Conservation (phyloP, 1,140 invertebrate genomes). For the Saccostrea echinata region DNA sequence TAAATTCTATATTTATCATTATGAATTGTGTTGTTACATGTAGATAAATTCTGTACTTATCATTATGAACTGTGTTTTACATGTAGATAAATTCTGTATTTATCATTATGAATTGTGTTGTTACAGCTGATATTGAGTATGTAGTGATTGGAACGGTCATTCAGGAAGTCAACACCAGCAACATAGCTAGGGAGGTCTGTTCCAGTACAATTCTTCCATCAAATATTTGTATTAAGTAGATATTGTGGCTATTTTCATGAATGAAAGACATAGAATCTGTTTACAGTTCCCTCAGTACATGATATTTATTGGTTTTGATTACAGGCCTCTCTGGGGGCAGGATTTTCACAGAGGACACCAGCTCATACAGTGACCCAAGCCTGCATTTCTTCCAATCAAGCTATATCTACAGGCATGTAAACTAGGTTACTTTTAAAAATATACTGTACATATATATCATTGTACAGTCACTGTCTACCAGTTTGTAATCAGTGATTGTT, state of each 20-base stretch:
- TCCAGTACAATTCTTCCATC: too few relatives aligned
- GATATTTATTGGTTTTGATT: slow-evolving; percentile 24
- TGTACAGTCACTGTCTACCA: too few relatives aligned
- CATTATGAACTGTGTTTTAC: too few relatives aligned
- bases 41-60: too few relatives aligned
- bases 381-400: slow-evolving; percentile 98
- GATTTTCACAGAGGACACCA: slow-evolving; percentile 95
- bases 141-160: slow-evolving; percentile 98
- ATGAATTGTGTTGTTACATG: too few relatives aligned
- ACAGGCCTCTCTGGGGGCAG: slow-evolving; percentile 93
- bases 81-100: too few relatives aligned
- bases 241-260: too few relatives aligned
- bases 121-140: slow-evolving; percentile 89
- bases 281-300: not conserved
- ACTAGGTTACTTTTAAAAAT: not conserved
- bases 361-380: slow-evolving; percentile 99
- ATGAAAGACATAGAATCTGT: not conserved
- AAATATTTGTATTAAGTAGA: too few relatives aligned
- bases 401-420: slow-evolving; percentile 87
- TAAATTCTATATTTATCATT: too few relatives aligned
- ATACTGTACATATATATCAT: too few relatives aligned
- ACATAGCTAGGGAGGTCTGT: slow-evolving; percentile 88
- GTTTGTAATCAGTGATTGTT: too few relatives aligned
- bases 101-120: not conserved
- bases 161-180: slow-evolving; percentile 98